Percentiles rank a stretch among this genome's conserved stretches.
Evolutionary conservation across 2,113 vertebrate species (phyloP).

Genomic region (Corvus cornix): DNA sequence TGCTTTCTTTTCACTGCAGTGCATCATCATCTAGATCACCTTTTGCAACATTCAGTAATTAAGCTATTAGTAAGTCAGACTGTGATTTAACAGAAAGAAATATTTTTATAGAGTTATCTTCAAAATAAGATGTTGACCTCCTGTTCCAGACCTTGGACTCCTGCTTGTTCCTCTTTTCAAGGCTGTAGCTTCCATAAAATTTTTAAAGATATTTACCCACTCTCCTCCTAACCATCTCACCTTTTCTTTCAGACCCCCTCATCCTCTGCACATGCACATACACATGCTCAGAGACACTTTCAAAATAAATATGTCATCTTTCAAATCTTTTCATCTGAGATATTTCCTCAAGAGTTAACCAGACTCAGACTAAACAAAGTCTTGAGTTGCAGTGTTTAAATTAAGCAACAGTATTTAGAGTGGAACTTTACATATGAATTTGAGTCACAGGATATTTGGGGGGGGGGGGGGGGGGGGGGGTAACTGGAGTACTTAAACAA

Average conservation of each 20-base stretch:
- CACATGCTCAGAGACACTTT: background rate
- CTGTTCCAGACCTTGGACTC: background rate
- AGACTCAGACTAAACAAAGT: background rate
- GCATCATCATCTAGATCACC: background rate
- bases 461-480: background rate
- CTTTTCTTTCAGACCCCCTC: background rate
- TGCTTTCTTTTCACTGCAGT: background rate
- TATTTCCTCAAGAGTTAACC: background rate
- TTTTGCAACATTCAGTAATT: background rate
- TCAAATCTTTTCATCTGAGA: background rate
- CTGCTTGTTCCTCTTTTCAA: background rate
- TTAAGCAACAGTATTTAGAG: background rate
- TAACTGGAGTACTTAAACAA: background rate
- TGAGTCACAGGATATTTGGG: background rate
- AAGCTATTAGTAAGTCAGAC: background rate
- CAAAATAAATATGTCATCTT: background rate
- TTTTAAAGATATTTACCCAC: background rate
- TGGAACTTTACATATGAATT: background rate
- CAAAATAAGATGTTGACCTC: background rate
- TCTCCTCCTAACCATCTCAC: background rate
- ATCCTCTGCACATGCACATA: fast-evolving
- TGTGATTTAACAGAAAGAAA: background rate
- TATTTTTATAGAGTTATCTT: background rate
- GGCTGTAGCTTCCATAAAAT: background rate
- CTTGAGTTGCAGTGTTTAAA: background rate